Base-by-base conservation (phyloP, 2,797 vertebrate species). In the Myotis myotis region DNA sequence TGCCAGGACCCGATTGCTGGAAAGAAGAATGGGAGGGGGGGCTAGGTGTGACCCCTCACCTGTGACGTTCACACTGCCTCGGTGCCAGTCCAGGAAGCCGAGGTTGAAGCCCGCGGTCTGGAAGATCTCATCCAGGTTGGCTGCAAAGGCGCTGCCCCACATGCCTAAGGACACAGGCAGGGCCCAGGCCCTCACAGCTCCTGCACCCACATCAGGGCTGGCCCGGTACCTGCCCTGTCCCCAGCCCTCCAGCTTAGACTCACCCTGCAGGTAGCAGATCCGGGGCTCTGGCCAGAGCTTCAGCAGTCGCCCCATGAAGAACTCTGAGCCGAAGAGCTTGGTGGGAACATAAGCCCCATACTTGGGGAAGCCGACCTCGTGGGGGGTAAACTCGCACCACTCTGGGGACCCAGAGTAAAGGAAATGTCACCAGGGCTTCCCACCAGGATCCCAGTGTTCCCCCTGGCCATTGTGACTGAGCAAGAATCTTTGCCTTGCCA, bases 141-240 rank as follows among this genome's bases (percentile, higher is more conserved):
- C 98, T 64, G 98, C 98, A 91, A 99, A 99, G 75, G 98, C 98
- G 41, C 98, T 99, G 81, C 98, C 98, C 98, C 98, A 99, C 33
- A 98, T 91, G 70, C 98, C 98, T 99, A 75, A 2, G 92, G 64
- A 78, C 36, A 89, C 72, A 95, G 51, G 62, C 25, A 60, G 68
- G 25, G 20, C 15, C 81, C 36, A 8, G n/a, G 49, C 20, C 17
- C 41, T 83, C 60, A 66, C 9, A 20, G 10, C 25, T 16, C n/a
- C 79, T 41, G 3, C 33, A 20, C 0, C 23, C 12, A 3, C 0
- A 0, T 75, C 44, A 60, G 44, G 75, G 60, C 85, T 20, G 44
- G 17, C 25, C 68, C 0, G 0, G 15, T 4, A 17, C 36, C 57
- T 33, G 64, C 0, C 0, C 1, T 1, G 23, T 22, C 2, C 89